phyloP scores from a whole-genome alignment of 2,888 invertebrate species.

The Drosophila kuntzei region DNA sequence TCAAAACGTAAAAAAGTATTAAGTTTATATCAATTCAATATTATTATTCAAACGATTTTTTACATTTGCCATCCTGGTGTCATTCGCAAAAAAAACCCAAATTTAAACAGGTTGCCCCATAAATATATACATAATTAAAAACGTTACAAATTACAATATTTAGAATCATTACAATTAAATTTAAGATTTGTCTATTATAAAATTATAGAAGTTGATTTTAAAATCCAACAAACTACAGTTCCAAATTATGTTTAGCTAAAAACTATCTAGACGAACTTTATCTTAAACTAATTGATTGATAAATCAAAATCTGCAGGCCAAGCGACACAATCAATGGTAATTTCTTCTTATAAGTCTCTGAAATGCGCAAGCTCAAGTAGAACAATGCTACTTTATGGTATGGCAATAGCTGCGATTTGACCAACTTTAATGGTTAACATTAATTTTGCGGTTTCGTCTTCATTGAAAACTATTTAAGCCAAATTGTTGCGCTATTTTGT shows the following conservation, averaged over 20 bases:
- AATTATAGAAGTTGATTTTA: too few species aligned
- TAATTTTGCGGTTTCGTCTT: slow-evolving; percentile 68
- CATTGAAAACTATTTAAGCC: slow-evolving; percentile 80
- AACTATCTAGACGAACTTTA: neutral
- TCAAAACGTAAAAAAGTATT: too few species aligned
- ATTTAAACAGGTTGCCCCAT: too few species aligned
- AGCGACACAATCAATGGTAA: slow-evolving; percentile 25
- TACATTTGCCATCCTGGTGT: too few species aligned
- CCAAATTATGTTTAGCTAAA: neutral
- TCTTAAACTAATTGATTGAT: slow-evolving; percentile 2
- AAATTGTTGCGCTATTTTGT: slow-evolving; percentile 79
- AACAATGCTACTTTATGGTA: slow-evolving; percentile 50
- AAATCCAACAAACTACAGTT: neutral
- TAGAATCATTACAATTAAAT: too few species aligned
- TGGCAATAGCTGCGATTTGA: slow-evolving; percentile 43
- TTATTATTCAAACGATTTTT: too few species aligned
- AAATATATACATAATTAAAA: too few species aligned
- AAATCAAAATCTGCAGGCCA: neutral
- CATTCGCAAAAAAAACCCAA: too few species aligned
- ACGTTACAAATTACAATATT: too few species aligned
- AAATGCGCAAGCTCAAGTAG: slow-evolving; percentile 31
- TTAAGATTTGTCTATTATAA: too few species aligned
- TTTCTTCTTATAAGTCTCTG: slow-evolving; percentile 15
- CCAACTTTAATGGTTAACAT: slow-evolving; percentile 60
- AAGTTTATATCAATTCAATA: too few species aligned